Evolutionary conservation across 2,113 vertebrate genomes (phyloP).

Genomic region (Sminthopsis crassicaudata): DNA sequence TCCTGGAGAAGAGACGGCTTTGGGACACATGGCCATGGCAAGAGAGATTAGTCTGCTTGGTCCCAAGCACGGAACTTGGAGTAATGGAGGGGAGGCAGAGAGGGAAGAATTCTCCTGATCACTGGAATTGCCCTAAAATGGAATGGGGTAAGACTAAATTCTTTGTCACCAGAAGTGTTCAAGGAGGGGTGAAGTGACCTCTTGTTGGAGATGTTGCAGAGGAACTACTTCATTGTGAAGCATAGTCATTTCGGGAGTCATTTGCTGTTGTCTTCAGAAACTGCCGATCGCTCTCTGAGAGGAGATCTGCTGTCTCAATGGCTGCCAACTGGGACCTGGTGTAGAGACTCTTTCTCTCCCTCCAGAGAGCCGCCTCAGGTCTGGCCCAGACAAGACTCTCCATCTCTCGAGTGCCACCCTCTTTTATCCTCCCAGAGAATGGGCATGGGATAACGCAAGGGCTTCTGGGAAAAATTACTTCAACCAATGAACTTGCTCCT

Average conservation of each 20-base stretch:
- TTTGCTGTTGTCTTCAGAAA: too few species aligned
- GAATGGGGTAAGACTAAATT: neutral
- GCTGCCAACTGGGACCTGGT: too few species aligned
- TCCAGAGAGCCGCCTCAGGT: too few species aligned
- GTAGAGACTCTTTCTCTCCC: too few species aligned
- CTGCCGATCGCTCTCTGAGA: too few species aligned
- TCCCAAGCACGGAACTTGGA: neutral
- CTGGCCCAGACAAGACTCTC: too few species aligned
- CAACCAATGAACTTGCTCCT: too few species aligned
- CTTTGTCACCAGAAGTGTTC: neutral
- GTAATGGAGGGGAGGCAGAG: neutral
- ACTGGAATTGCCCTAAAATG: neutral
- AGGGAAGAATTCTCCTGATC: neutral
- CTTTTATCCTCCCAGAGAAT: too few species aligned
- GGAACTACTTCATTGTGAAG: neutral
- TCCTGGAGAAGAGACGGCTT: neutral
- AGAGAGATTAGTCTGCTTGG: neutral
- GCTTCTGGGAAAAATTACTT: too few species aligned
- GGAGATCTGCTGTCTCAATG: too few species aligned
- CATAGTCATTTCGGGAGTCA: neutral
- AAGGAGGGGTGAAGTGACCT: neutral
- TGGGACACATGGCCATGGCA: neutral
- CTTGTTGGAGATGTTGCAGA: neutral
- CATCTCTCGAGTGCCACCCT: too few species aligned
- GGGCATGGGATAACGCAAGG: too few species aligned